Evolutionary conservation across 2,113 vertebrate species (phyloP).

Genomic region (Merops nubicus): DNA sequence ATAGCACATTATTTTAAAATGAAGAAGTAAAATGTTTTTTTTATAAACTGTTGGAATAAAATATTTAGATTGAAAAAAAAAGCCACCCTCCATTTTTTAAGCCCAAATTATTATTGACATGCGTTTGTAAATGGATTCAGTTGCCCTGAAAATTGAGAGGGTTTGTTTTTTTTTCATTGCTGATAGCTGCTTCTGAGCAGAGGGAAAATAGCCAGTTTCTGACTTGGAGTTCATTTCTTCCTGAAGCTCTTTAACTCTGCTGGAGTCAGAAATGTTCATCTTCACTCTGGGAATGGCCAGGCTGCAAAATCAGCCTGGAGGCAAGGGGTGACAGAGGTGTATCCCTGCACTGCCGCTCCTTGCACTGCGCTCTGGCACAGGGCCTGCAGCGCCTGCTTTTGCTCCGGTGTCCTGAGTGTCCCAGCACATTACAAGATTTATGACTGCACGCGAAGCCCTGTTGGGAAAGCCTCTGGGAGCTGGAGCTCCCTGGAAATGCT

Average conservation of each 20-base stretch:
- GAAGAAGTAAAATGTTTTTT: conserved; percentile 36
- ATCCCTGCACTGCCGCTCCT: accelerated
- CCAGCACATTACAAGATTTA: background rate
- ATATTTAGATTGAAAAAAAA: conserved; percentile 40
- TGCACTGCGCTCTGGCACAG: accelerated
- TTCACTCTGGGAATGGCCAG: background rate
- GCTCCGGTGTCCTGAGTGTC: background rate
- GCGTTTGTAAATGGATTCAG: conserved; percentile 36
- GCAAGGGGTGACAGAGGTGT: background rate
- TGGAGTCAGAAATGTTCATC: background rate
- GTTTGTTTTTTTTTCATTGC: background rate
- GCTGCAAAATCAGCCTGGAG: background rate
- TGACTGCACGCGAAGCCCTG: background rate
- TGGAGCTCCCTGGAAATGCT: background rate
- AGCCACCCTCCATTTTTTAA: conserved; percentile 13
- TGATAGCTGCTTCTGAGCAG: background rate
- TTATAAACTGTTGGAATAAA: conserved; percentile 32
- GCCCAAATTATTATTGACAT: conserved; percentile 24
- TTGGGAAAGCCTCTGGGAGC: background rate
- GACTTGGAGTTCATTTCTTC: conserved; percentile 8
- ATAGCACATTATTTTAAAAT: background rate
- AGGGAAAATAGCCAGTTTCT: conserved; percentile 34
- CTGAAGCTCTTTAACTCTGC: conserved; percentile 23
- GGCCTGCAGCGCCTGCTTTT: background rate
- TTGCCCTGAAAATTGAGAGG: conserved; percentile 36